Conservation (phyloP, 2,113 vertebrate species). For the Ancistrus triradiatus region DNA sequence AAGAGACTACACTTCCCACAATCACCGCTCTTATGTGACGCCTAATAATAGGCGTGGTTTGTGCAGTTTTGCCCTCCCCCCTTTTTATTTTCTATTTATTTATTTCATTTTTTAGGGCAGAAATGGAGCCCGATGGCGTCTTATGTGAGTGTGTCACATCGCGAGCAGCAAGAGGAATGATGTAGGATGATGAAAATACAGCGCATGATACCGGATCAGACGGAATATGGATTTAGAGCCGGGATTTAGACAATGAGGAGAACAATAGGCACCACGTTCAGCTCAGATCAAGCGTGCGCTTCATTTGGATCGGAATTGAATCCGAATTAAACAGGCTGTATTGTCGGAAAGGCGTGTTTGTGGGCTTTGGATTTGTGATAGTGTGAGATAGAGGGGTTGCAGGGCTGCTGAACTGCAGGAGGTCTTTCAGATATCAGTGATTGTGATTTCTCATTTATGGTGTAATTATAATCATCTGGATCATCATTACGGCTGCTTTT, state of each 20-base stretch:
- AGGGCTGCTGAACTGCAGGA: background rate
- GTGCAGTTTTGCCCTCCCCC: constrained; percentile 42
- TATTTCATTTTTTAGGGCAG: constrained; percentile 45
- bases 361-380: background rate
- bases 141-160: constrained; percentile 51
- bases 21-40: constrained; percentile 29
- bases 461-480: background rate
- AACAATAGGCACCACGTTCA: constrained; percentile 48
- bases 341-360: background rate
- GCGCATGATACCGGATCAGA: constrained; percentile 18
- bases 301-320: constrained; percentile 24
- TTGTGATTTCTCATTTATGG: background rate
- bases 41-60: constrained; percentile 4
- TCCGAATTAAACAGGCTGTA: background rate
- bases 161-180: constrained; percentile 44
- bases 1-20: constrained; percentile 49
- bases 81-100: constrained; percentile 62
- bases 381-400: background rate
- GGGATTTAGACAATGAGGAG: constrained; percentile 46
- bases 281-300: background rate
- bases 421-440: background rate
- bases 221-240: constrained; percentile 13
- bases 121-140: constrained; percentile 51
- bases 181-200: constrained; percentile 19
- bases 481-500: background rate